These are phyloP conservation scores for Periphyllus acericola DNA, from an alignment of 2,888 invertebrate species.

Conservation along the genomic window DNA sequence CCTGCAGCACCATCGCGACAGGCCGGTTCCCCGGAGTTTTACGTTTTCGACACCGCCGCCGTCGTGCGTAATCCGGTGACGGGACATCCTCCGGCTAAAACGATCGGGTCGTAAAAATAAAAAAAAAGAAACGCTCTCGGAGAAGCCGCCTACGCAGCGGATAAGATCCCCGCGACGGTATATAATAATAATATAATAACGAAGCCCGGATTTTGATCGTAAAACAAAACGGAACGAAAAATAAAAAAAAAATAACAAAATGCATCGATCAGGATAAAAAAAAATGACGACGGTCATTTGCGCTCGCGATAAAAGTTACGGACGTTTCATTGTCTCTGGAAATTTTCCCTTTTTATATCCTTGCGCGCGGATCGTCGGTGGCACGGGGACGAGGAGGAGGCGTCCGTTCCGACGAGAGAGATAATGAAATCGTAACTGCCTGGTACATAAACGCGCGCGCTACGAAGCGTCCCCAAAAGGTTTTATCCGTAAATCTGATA, in stretches of 20 bases:
- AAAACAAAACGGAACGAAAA: slow-evolving; percentile 11
- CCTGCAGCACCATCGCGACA: not conserved
- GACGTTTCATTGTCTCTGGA: slow-evolving; percentile 2
- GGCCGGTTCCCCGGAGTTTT: not conserved
- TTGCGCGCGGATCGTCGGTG: not conserved
- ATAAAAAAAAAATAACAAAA: not conserved
- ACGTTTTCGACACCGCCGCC: not conserved
- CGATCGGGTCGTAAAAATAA: slow-evolving; percentile 50
- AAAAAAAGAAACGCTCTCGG: not conserved
- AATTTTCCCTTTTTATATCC: slow-evolving; percentile 15
- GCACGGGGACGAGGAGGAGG: not conserved
- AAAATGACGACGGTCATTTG: slow-evolving; percentile 26
- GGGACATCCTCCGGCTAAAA: not conserved
- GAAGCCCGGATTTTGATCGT: not conserved
- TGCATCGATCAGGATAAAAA: not conserved
- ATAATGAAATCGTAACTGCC: slow-evolving; percentile 11
- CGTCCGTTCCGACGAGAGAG: slow-evolving; percentile 8
- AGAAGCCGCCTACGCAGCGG: not conserved
- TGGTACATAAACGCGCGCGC: not conserved
- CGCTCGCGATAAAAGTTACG: slow-evolving; percentile 12
- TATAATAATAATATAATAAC: not conserved
- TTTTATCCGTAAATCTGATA: not conserved
- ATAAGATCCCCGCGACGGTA: not conserved
- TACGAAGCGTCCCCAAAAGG: not conserved
- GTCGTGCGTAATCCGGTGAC: not conserved